Percentiles rank a stretch among this genome's conserved stretches.
Conservation (phyloP, 2,888 invertebrate species). For the Platypus cylindrus region DNA sequence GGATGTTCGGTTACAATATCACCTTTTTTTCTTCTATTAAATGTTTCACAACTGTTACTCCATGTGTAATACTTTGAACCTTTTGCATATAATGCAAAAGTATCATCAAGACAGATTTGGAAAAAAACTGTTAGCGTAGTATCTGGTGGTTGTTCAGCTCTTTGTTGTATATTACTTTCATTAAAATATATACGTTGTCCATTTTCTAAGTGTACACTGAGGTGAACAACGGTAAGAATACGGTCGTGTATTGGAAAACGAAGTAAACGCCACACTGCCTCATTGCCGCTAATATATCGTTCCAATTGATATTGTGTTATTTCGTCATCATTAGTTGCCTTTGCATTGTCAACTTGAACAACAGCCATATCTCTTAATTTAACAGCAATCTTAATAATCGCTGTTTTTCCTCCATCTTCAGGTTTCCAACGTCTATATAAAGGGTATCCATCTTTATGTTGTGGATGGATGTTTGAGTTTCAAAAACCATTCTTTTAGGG, state of each 20-base stretch:
- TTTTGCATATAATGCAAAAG: constrained; percentile 4
- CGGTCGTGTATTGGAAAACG: constrained; percentile 2
- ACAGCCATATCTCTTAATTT: too few species aligned
- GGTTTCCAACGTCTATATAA: too few species aligned
- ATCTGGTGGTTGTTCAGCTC: background rate
- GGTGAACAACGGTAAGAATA: background rate
- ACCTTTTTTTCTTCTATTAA: constrained; percentile 1
- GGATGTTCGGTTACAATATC: constrained; percentile 4
- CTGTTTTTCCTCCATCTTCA: too few species aligned
- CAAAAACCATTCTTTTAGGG: too few species aligned
- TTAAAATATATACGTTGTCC: constrained; percentile 3
- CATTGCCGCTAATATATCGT: constrained; percentile 4
- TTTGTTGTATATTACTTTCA: constrained; percentile 1
- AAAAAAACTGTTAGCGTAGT: constrained; percentile 5
- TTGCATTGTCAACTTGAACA: too few species aligned
- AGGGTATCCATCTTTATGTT: too few species aligned
- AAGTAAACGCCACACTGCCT: constrained; percentile 5
- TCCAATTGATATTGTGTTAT: constrained; percentile 1
- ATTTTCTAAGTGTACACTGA: constrained; percentile 3
- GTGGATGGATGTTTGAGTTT: too few species aligned
- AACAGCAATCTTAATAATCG: too few species aligned
- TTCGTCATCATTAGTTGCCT: too few species aligned
- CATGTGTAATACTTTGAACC: constrained; percentile 5
- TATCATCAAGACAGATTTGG: constrained; percentile 1
- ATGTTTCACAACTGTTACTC: constrained; percentile 3